Evolutionary conservation across 2,888 invertebrate genomes (phyloP).

Genomic region (Pecten maximus): DNA sequence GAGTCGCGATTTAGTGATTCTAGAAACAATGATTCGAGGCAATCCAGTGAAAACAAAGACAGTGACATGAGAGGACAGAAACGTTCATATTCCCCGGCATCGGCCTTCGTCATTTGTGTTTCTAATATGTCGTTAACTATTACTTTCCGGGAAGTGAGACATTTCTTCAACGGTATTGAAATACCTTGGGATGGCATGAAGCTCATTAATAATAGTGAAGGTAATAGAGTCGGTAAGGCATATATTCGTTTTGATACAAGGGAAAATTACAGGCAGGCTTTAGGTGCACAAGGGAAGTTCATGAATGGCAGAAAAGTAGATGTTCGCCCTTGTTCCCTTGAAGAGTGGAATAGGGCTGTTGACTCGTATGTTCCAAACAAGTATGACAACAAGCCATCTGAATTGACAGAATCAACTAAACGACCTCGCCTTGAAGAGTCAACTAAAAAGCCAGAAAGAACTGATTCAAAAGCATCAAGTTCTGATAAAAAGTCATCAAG

Average conservation of each 20-base stretch:
- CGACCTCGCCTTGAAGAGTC: slow-evolving; percentile 48
- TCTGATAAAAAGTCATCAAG: neutral
- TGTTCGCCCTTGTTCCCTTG: slow-evolving; percentile 88
- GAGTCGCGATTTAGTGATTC: slow-evolving; percentile 8
- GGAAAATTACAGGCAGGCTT: slow-evolving; percentile 88
- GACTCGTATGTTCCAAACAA: slow-evolving; percentile 84
- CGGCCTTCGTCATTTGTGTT: slow-evolving; percentile 48
- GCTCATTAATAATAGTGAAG: slow-evolving; percentile 91
- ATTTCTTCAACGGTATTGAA: slow-evolving; percentile 90
- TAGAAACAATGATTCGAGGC: neutral
- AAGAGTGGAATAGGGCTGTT: slow-evolving; percentile 87
- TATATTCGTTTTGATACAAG: slow-evolving; percentile 90
- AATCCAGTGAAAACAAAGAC: neutral
- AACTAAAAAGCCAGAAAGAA: neutral
- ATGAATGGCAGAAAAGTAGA: slow-evolving; percentile 88
- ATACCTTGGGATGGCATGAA: slow-evolving; percentile 93
- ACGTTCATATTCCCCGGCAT: slow-evolving; percentile 40
- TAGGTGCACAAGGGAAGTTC: slow-evolving; percentile 86
- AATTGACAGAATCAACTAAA: slow-evolving; percentile 52
- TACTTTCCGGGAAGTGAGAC: slow-evolving; percentile 90
- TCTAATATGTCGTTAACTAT: slow-evolving; percentile 86
- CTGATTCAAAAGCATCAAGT: neutral
- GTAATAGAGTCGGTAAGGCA: slow-evolving; percentile 90
- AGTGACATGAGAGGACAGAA: slow-evolving; percentile 52
- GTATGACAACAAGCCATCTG: slow-evolving; percentile 39